Conservation (phyloP, 37 sponge, comb jelly and placozoan species). For the Lycopodina hypogea region DNA sequence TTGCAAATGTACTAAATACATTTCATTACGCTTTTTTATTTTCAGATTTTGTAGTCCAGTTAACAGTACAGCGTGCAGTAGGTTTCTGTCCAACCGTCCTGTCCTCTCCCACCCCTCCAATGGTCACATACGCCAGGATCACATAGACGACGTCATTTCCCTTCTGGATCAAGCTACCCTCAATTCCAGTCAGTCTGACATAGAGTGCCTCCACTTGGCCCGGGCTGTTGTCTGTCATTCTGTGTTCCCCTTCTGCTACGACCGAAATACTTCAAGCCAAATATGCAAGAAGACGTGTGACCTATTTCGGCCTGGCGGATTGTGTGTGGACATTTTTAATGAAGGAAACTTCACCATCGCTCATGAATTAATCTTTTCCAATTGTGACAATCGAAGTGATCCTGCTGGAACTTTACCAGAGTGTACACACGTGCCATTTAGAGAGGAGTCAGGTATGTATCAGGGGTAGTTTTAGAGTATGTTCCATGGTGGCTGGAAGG, state of each 20-base stretch:
- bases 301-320: neutral
- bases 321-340: neutral
- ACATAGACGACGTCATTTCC: neutral
- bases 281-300: conserved; percentile 32
- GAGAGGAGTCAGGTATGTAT: neutral
- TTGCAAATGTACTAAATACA: too few relatives aligned
- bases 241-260: conserved; percentile 31
- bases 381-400: neutral
- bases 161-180: neutral
- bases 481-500: too few relatives aligned
- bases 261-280: neutral
- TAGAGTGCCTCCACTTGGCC: conserved; percentile 2
- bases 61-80: neutral
- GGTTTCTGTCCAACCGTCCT: neutral
- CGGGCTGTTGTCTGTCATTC: conserved; percentile 14
- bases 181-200: neutral
- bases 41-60: neutral
- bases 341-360: neutral
- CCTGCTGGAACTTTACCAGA: conserved; percentile 25
- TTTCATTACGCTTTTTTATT: neutral
- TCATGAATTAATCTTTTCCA: neutral
- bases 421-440: conserved; percentile 20
- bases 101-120: neutral
- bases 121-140: neutral
- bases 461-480: too few relatives aligned